These are phyloP conservation scores for Trichoplax adhaerens DNA, from an alignment of 37 sponge, comb jelly and placozoan species.

Conservation along the genomic window DNA sequence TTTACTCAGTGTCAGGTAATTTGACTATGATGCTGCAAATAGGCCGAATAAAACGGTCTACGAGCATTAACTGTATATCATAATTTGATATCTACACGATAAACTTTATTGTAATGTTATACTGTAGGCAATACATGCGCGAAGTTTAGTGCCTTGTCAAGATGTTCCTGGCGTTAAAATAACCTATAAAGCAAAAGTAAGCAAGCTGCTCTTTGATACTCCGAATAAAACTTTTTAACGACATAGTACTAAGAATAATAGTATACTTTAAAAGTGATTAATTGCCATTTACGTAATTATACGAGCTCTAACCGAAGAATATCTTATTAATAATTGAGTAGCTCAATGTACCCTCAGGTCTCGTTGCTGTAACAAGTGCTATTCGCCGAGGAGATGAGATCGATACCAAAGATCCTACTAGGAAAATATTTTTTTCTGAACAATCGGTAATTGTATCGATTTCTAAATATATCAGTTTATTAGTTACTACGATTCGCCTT, in stretches of 20 bases:
- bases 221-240: conserved; percentile 1
- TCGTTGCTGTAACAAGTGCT: conserved; percentile 80
- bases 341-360: conserved; percentile 22
- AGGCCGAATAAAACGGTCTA: conserved; percentile 1
- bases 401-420: background rate
- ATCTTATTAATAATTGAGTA: too few species aligned
- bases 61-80: background rate
- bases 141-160: conserved; percentile 77
- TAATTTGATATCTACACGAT: background rate
- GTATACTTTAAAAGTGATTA: conserved; percentile 17
- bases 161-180: conserved; percentile 76
- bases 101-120: too few species aligned
- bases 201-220: background rate
- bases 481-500: background rate
- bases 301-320: too few species aligned
- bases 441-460: conserved; percentile 15
- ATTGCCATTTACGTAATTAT: too few species aligned
- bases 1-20: conserved; percentile 81
- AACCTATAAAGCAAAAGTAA: conserved; percentile 57
- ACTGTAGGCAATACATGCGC: conserved; percentile 67
- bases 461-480: too few species aligned
- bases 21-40: background rate
- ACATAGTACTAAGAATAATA: background rate
- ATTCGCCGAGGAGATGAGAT: conserved; percentile 14
- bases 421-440: conserved; percentile 20